Conservation (phyloP, 2,797 vertebrate species). For the Hirundo rustica region DNA sequence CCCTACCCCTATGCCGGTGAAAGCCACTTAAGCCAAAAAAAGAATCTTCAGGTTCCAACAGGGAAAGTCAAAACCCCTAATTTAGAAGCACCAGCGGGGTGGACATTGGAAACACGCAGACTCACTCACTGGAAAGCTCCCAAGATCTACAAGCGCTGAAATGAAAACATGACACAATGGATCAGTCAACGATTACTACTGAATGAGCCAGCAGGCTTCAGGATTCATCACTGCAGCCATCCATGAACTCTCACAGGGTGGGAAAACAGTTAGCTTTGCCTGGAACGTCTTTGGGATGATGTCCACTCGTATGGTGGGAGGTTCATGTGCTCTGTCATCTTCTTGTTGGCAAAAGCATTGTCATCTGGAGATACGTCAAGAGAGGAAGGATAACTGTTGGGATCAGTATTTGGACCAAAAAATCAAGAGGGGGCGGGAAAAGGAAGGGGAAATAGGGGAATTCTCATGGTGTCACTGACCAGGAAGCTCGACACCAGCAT, state of each 20-base stretch:
- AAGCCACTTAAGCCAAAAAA: neutral
- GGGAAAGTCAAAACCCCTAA: neutral
- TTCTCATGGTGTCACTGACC: neutral
- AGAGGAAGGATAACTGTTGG: neutral
- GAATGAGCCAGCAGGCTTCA: neutral
- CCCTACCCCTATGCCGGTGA: neutral
- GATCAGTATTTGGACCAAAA: neutral
- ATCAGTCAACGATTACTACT: constrained; percentile 1
- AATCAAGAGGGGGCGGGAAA: neutral
- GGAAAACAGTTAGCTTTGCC: constrained; percentile 8
- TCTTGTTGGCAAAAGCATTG: neutral
- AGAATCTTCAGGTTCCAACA: neutral
- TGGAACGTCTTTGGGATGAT: neutral
- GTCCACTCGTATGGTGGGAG: neutral
- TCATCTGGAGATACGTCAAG: neutral
- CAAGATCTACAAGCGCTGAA: constrained; percentile 3
- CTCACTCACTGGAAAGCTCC: constrained; percentile 36
- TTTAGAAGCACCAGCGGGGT: neutral
- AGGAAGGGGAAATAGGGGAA: neutral
- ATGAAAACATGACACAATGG: constrained; percentile 58
- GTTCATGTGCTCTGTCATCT: neutral
- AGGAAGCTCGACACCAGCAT: neutral
- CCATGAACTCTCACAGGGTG: neutral
- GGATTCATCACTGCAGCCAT: constrained; percentile 30
- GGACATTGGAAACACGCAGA: neutral